Conservation (phyloP, 2,113 vertebrate species). For the Daubentonia madagascariensis region DNA sequence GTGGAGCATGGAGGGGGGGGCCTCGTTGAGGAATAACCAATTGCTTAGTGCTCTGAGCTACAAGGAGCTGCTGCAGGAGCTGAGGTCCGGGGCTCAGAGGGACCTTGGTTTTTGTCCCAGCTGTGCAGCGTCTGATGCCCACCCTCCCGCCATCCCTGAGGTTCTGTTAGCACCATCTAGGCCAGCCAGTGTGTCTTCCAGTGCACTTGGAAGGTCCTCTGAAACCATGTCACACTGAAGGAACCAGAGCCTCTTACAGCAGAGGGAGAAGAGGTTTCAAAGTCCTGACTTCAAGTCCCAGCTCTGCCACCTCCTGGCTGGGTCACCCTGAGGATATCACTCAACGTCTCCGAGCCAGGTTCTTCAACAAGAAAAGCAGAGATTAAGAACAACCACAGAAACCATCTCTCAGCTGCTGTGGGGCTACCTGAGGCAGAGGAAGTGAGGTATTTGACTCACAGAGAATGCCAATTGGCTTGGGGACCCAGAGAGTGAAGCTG, state of each 20-base stretch:
- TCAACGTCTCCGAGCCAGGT: not conserved
- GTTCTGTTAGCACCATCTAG: rapidly evolving
- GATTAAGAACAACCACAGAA: not conserved
- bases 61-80: not conserved
- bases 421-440: too few species aligned
- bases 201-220: not conserved
- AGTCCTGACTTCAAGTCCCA: not conserved
- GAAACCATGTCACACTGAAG: not conserved
- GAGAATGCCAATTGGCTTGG: not conserved
- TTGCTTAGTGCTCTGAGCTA: not conserved
- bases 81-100: not conserved
- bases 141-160: too few species aligned
- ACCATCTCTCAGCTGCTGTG: not conserved
- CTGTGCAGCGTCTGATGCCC: rapidly evolving
- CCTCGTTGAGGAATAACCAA: rapidly evolving
- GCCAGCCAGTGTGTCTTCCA: rapidly evolving
- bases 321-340: not conserved
- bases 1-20: rapidly evolving
- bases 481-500: too few species aligned
- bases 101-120: not conserved
- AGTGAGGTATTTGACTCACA: rapidly evolving
- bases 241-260: not conserved
- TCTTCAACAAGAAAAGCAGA: not conserved
- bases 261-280: not conserved
- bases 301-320: not conserved